Base-by-base conservation (phyloP, 2,113 vertebrate genomes). In the Sciurus niger region DNA sequence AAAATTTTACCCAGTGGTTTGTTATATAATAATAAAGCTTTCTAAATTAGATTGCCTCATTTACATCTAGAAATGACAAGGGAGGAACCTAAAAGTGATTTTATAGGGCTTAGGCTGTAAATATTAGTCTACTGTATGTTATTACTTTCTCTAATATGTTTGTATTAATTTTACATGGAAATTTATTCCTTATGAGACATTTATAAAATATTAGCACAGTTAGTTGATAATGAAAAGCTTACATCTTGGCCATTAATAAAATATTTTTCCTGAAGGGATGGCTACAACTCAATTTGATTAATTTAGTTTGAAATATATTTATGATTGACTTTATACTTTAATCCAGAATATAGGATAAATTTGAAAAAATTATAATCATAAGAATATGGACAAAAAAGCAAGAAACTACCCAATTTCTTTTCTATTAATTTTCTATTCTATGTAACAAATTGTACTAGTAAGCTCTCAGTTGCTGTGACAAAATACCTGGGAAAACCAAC, bases 31-130 rank as follows among this genome's bases (percentile, higher is more conserved):
- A 79, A 92, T 72, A 11, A 85, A 83, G 84, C 4, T 58, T 84
- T 73, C 43, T 91, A 98, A 97, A 92, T 92, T 97, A 97, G 90
- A 97, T 88, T 92, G 87, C 70, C 73, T 85, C 0, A 0, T 95
- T 98, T 97, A 96, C 92, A 96, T 98, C 97, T 97, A 86, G 92
- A 97, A 96, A 95, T 97, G 95, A 97, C 89, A 97, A 96, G 0
- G 0, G 92, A 97, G 43, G 82, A 37, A 51, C 46, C 68, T 86
- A 55, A 77, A 93, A 96, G 95, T 72, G 84, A 96, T 55, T 93
- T 67, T 97, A 48, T 83, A 32, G 18, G 46, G 0, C 30, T 74
- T 28, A 94, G 73, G 73, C 1, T 84, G 34, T 53, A 78, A 37
- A 78, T 58, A 37, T 22, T 89, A 97, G 85, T 60, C 88, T 90